Evolutionary conservation across 2,888 invertebrate genomes (phyloP).

Genomic region (Drosophila tanythrix): DNA sequence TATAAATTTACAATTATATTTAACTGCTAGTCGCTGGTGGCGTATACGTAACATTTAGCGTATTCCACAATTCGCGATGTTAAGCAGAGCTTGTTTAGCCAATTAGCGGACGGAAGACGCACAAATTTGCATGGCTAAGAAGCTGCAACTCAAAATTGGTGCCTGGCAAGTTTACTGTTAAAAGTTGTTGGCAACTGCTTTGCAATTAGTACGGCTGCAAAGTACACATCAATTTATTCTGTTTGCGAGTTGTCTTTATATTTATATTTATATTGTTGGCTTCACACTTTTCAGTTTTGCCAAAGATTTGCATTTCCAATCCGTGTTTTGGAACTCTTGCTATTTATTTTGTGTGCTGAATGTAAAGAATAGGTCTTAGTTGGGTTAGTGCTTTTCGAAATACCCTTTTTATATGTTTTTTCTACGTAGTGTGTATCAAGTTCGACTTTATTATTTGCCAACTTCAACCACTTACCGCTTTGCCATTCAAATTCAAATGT

Average conservation of each 20-base stretch:
- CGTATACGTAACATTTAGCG: conserved; percentile 54
- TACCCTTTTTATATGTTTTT: conserved; percentile 19
- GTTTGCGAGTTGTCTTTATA: conserved; percentile 33
- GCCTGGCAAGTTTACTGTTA: conserved; percentile 28
- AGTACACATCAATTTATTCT: conserved; percentile 69
- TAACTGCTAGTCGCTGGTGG: conserved; percentile 28
- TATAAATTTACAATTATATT: conserved; percentile 74
- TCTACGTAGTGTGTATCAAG: not conserved
- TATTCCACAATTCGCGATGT: conserved; percentile 38
- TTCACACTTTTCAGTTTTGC: conserved; percentile 73
- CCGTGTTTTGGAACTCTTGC: conserved; percentile 12
- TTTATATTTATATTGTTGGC: conserved; percentile 61
- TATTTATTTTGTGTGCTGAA: conserved; percentile 21
- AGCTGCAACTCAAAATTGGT: conserved; percentile 27
- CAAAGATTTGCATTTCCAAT: conserved; percentile 78
- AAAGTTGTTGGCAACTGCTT: conserved; percentile 65
- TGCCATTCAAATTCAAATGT: conserved; percentile 37
- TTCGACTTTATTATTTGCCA: not conserved
- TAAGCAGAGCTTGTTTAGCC: conserved; percentile 66
- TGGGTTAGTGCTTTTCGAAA: not conserved
- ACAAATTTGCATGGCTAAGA: conserved; percentile 52
- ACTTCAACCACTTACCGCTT: conserved; percentile 7
- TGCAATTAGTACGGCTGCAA: conserved; percentile 71
- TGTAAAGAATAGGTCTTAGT: conserved; percentile 10
- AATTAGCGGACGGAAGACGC: conserved; percentile 52